Percentiles rank a stretch among this genome's conserved stretches.
Conservation (phyloP, 2,888 invertebrate genomes). For the Nomada hirtipes region DNA sequence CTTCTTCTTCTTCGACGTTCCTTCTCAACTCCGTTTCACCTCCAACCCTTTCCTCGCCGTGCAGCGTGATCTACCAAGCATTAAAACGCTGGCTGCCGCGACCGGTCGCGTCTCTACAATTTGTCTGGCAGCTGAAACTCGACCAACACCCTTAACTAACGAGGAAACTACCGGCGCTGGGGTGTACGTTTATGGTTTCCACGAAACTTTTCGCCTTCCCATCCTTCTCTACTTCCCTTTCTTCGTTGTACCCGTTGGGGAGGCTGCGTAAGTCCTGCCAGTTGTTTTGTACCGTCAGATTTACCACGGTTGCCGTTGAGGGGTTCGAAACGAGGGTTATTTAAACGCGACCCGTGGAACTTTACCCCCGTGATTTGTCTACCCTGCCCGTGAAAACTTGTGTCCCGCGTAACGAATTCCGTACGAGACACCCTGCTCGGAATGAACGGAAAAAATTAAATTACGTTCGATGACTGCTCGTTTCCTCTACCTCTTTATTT, state of each 20-base stretch:
- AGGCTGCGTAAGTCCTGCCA: conserved; percentile 57
- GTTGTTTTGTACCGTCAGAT: conserved; percentile 70
- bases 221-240: neutral
- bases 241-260: conserved; percentile 15
- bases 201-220: conserved; percentile 55
- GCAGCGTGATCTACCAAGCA: conserved; percentile 66
- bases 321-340: conserved; percentile 53
- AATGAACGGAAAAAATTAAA: conserved; percentile 55
- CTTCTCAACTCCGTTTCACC: conserved; percentile 80
- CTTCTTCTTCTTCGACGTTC: conserved; percentile 16
- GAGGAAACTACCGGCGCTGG: conserved; percentile 60
- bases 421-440: conserved; percentile 8
- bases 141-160: conserved; percentile 63
- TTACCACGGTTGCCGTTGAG: conserved; percentile 39
- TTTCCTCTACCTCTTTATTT: conserved; percentile 5
- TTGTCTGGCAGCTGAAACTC: conserved; percentile 73
- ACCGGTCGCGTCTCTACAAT: conserved; percentile 71
- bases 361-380: conserved; percentile 67
- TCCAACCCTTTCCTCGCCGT: neutral
- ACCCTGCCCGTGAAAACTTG: conserved; percentile 55
- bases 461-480: conserved; percentile 21
- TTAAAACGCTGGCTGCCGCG: conserved; percentile 70
- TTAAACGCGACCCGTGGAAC: conserved; percentile 60
- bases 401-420: conserved; percentile 47
- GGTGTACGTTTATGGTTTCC: conserved; percentile 59